Conservation (phyloP, 2,888 invertebrate genomes). For the Napeogenes inachia region DNA sequence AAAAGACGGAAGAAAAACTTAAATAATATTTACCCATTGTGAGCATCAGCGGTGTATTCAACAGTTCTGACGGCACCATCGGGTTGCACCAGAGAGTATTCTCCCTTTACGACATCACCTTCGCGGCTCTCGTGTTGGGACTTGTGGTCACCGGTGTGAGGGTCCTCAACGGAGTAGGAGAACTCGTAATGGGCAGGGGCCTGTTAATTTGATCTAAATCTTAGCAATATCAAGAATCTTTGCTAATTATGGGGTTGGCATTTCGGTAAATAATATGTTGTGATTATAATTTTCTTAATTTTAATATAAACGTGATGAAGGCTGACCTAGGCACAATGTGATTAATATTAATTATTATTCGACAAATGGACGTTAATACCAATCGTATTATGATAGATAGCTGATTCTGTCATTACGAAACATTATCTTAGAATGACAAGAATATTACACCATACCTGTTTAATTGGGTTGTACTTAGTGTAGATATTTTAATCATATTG, state of each 20-base stretch:
- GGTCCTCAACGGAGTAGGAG: conserved; percentile 77
- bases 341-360: conserved; percentile 48
- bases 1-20: neutral
- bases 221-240: conserved; percentile 13
- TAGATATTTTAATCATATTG: conserved; percentile 64
- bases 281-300: neutral
- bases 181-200: conserved; percentile 77
- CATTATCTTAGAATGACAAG: conserved; percentile 54
- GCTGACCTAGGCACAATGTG: neutral
- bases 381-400: conserved; percentile 60
- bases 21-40: conserved; percentile 65
- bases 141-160: conserved; percentile 77
- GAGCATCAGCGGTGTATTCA: conserved; percentile 75
- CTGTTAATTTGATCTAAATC: conserved; percentile 35
- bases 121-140: conserved; percentile 67
- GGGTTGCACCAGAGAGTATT: conserved; percentile 75
- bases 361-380: conserved; percentile 56
- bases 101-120: conserved; percentile 72
- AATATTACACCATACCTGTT: conserved; percentile 64
- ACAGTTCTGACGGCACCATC: conserved; percentile 76
- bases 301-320: neutral
- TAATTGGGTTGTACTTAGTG: conserved; percentile 66
- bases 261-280: neutral
- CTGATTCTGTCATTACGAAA: conserved; percentile 54
- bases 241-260: neutral